Conservation (phyloP, 2,888 invertebrate genomes). For the Agrilus cyanescens region DNA sequence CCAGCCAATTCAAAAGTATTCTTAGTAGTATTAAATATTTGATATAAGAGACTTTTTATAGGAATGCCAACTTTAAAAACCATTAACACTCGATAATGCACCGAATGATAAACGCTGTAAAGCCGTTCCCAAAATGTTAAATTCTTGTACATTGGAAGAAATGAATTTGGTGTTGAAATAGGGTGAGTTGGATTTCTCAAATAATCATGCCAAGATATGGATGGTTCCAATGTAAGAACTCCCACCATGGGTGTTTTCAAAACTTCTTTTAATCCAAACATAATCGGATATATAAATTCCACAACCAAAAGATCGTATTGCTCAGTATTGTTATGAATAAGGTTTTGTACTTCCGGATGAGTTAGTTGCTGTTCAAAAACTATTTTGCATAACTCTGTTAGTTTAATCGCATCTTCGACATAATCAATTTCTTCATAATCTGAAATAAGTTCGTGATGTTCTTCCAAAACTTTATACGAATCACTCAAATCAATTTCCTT, state of each 20-base stretch:
- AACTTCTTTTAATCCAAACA: not conserved
- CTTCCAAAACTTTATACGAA: too few relatives aligned
- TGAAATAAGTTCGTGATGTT: too few relatives aligned
- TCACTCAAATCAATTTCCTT: too few relatives aligned
- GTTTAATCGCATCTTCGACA: too few relatives aligned
- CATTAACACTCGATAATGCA: not conserved
- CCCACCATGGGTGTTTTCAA: conserved; percentile 1
- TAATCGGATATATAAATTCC: conserved; percentile 34
- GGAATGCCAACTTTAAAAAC: too few relatives aligned
- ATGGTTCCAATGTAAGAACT: not conserved
- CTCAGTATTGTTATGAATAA: conserved; percentile 22
- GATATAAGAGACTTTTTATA: too few relatives aligned
- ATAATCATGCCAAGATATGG: not conserved
- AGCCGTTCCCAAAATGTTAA: not conserved
- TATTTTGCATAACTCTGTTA: too few relatives aligned
- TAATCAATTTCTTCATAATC: too few relatives aligned
- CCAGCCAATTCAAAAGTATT: too few relatives aligned
- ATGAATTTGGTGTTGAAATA: not conserved
- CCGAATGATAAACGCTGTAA: not conserved
- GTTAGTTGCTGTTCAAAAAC: conserved; percentile 7
- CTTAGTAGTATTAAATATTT: too few relatives aligned
- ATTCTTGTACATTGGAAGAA: not conserved
- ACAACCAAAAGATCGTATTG: conserved; percentile 44
- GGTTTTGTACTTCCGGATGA: conserved; percentile 4
- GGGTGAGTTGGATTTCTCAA: conserved; percentile 2